Evolutionary conservation across 2,888 invertebrate genomes (phyloP), one percentile per base, ranked within the genome.

Genomic region (Drosophila emarginata): DNA sequence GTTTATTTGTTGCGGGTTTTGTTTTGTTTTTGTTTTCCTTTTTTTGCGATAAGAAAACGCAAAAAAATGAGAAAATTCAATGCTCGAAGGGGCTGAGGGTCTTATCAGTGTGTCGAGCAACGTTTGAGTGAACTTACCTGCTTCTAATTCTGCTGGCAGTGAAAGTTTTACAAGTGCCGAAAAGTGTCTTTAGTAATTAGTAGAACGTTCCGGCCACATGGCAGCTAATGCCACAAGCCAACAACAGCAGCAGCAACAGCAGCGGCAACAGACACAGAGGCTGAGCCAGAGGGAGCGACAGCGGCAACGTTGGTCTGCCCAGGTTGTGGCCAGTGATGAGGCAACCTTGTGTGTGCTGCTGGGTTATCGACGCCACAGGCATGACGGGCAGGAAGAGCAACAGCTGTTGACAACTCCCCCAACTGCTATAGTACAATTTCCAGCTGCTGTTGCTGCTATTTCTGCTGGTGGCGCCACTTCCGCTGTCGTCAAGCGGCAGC

Each of bases 251-350:
- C 9, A 18, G 21, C 9, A 45, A 14, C 18, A 21, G 45, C 18
- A 21, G 40, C 15, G 5, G 45, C 45, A 21, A 4, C 52, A 26
- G 32, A 7, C 7, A 32, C 18, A 21, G 18, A 7, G 9, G 45
- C 45, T 12, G 1, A 23, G n/a, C 36, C 14, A 61, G 40, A 61
- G 40, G n/a, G 32, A 63, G 9, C 39, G 36, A 18, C 62, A 68
- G 52, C 56, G 72, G 5, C 57, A 62, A 14, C 62, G 88, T 66
- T 89, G 91, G 87, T 90, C 90, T 77, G 79, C 77, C 39, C 91
- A 91, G 72, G 78, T 90, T 65, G 86, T 91, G 72, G 89, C 90
- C 62, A 85, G 84, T 39, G 77, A 81, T 62, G 86, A 90, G 60
- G 74, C 74, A 15, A 64, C 79, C 78, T 68, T 81, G 58, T 90